Evolutionary conservation across 2,113 vertebrate species (phyloP), one percentile per base, ranked within the genome.

Genomic region (Engraulis encrasicolus): DNA sequence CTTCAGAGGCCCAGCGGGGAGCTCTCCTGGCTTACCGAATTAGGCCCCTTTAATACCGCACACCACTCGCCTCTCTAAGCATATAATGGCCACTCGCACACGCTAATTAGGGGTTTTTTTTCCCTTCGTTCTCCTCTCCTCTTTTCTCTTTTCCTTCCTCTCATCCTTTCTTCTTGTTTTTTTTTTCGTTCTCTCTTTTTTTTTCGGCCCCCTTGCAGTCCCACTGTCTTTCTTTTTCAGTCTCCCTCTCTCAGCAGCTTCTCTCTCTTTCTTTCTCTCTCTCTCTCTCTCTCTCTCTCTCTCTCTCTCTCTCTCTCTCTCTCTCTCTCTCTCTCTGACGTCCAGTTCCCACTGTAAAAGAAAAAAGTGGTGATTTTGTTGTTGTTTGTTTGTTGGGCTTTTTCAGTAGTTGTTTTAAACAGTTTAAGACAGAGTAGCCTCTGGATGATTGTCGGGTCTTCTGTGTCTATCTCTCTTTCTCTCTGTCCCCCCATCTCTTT

Each of bases 1-100:
- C 98, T 98, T 99, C 98, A 97, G 97, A 97, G 95, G 94, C 97
- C 95, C 97, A 97, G 98, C 96, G 95, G 97, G 97, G 98, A 96
- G 94, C 96, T 95, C 96, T 96, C 95, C 93, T 96, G 97, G 96
- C 95, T 94, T 96, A 95, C 94, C 95, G 95, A 96, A 95, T 96
- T 95, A 96, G 96, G 95, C 96, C n/a, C n/a, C 97, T 97, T 97
- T 97, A 98, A 98, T 97, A 96, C 95, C 94, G 93, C 86, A 94
- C 93, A 96, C 95, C 95, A 95, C 95, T 97, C 95, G 95, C 95
- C 94, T 95, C 95, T 96, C 94, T 93, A 97, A 96, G 96, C 97
- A 95, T 95, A 96, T 96, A 96, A 96, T 95, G 95, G 96, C 95
- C 95, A 93, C 94, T 96, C 95, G 95, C 95, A 96, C 96, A 95